These are phyloP conservation scores for Umimayanthus chanpuru DNA, from an alignment of 92 coral and sea anemone genomes.

Conservation along the genomic window DNA sequence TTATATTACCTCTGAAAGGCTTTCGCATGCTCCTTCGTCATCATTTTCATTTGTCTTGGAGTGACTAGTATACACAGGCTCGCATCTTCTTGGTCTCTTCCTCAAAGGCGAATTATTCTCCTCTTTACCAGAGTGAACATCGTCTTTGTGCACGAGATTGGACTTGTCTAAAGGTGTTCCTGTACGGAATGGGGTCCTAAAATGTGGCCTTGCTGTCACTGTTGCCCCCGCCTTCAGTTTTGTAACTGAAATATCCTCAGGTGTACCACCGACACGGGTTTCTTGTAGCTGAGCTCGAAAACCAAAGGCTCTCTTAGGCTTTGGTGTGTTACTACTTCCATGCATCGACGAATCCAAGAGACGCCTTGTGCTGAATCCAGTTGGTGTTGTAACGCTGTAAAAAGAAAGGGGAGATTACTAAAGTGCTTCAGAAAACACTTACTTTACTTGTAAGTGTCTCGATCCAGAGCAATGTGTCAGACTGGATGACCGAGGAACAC, in stretches of 20 bases:
- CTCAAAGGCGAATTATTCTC: slow-evolving; percentile 9
- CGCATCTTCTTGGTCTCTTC: slow-evolving; percentile 23
- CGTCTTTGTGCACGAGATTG: not conserved
- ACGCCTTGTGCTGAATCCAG: not conserved
- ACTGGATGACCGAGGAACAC: too few relatives aligned
- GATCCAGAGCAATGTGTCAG: too few relatives aligned
- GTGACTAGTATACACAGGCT: not conserved
- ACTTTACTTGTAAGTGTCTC: not conserved
- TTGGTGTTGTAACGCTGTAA: not conserved
- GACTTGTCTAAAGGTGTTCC: slow-evolving; percentile 1
- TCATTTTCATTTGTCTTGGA: not conserved
- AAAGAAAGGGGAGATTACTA: not conserved
- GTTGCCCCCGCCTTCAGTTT: not conserved
- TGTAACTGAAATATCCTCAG: not conserved
- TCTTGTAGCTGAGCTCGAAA: not conserved
- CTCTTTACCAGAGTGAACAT: not conserved
- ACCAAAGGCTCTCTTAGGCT: not conserved
- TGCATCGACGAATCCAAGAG: not conserved
- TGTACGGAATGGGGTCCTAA: slow-evolving; percentile 34
- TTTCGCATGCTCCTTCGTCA: not conserved
- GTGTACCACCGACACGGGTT: not conserved
- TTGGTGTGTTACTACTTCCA: slow-evolving; percentile 4
- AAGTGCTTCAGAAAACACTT: not conserved
- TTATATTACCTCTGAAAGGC: not conserved
- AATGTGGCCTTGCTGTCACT: slow-evolving; percentile 35